A percentile compares a stretch with the other conserved stretches of the same genome.
phyloP scores from a whole-genome alignment of 1,140 invertebrate species.

The Leptinotarsa texana region DNA sequence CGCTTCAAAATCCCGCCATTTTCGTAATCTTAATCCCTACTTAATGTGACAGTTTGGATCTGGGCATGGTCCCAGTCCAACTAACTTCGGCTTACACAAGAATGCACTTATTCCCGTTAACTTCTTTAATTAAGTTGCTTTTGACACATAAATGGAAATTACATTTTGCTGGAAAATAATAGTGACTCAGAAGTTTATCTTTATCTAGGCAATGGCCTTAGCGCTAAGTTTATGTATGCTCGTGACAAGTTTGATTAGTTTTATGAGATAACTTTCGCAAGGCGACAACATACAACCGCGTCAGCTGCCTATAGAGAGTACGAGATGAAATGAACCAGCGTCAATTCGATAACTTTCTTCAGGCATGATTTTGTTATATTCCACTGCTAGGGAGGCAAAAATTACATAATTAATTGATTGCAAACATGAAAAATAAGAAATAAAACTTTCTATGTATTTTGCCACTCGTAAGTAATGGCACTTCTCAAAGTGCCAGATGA shows the following conservation, averaged over 20 bases:
- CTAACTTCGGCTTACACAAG: constrained; percentile 49
- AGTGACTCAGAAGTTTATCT: constrained; percentile 33
- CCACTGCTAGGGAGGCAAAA: too few species aligned
- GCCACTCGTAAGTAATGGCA: too few species aligned
- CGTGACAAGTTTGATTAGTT: constrained; percentile 33
- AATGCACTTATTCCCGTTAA: constrained; percentile 54
- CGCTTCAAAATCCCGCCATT: constrained; percentile 17
- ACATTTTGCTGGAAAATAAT: constrained; percentile 45
- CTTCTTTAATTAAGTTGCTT: constrained; percentile 54
- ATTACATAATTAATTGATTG: too few species aligned
- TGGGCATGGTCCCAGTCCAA: constrained; percentile 25
- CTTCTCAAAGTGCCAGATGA: too few species aligned
- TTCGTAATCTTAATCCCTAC: constrained; percentile 36
- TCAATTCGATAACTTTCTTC: too few species aligned
- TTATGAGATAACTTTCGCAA: constrained; percentile 19
- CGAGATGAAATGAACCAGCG: too few species aligned
- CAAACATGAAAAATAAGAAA: too few species aligned
- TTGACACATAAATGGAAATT: constrained; percentile 54
- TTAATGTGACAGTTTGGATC: constrained; percentile 39
- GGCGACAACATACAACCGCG: background rate
- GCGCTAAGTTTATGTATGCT: constrained; percentile 24
- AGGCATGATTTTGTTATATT: too few species aligned
- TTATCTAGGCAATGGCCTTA: constrained; percentile 29
- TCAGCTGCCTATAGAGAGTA: too few species aligned
- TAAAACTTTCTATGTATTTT: too few species aligned